Conservation (phyloP, 1,140 invertebrate genomes). For the Arctopsyche grandis region DNA sequence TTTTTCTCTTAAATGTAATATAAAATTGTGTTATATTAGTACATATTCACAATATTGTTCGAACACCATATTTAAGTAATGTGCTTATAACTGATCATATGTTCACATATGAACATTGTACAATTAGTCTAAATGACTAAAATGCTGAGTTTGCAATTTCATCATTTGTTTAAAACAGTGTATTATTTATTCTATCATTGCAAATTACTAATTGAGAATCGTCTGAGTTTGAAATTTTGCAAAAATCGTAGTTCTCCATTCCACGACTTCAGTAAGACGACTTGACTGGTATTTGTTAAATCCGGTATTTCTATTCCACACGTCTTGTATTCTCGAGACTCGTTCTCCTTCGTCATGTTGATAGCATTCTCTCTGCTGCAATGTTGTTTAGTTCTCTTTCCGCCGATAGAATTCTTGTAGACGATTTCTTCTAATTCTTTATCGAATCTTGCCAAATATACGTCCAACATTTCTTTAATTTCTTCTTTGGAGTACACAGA, state of each 20-base stretch:
- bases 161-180: too few species aligned
- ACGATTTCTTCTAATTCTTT: constrained; percentile 81
- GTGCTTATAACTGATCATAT: too few species aligned
- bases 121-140: too few species aligned
- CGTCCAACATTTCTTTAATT: constrained; percentile 69
- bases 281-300: constrained; percentile 68
- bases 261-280: constrained; percentile 72
- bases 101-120: too few species aligned
- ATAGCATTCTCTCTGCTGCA: constrained; percentile 79
- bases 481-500: constrained; percentile 68
- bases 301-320: constrained; percentile 80
- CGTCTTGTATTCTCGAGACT: constrained; percentile 75
- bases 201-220: constrained; percentile 57
- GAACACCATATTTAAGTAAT: too few species aligned
- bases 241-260: constrained; percentile 73
- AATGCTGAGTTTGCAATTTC: too few species aligned
- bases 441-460: constrained; percentile 73
- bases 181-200: too few species aligned
- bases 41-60: too few species aligned
- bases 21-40: too few species aligned
- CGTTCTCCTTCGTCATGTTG: constrained; percentile 75
- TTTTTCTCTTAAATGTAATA: too few species aligned
- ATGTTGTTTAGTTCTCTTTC: constrained; percentile 77
- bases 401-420: constrained; percentile 78
- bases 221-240: constrained; percentile 73